A percentile compares a stretch with the other conserved stretches of the same genome.
phyloP scores from a whole-genome alignment of 1,140 invertebrate species.

The Anoplophora glabripennis region DNA sequence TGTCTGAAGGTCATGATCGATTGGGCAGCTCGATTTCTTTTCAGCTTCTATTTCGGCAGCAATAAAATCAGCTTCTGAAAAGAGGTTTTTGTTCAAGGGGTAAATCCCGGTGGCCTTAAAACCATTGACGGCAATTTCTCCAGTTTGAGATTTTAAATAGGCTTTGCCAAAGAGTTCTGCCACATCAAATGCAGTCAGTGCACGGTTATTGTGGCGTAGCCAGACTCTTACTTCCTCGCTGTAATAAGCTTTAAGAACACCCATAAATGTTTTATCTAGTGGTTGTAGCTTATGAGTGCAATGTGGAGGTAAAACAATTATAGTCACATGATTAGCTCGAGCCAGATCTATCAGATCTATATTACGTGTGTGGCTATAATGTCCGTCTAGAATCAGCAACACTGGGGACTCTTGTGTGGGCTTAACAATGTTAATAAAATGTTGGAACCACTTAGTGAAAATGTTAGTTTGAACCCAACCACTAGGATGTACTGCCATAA shows the following conservation, averaged over 20 bases:
- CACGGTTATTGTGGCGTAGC: neutral
- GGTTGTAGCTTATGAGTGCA: slow-evolving; percentile 39
- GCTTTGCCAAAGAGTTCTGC: slow-evolving; percentile 8
- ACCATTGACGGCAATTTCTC: slow-evolving; percentile 3
- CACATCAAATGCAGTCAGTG: slow-evolving; percentile 5
- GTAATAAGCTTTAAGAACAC: slow-evolving; percentile 20
- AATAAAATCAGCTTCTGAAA: slow-evolving; percentile 6
- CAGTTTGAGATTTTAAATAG: slow-evolving; percentile 5
- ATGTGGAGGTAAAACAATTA: slow-evolving; percentile 5
- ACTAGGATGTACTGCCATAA: slow-evolving; percentile 19
- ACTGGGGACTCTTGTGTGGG: slow-evolving; percentile 9
- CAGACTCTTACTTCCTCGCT: slow-evolving; percentile 9
- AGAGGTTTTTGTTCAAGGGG: slow-evolving; percentile 5
- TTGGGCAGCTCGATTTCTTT: neutral
- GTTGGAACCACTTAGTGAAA: slow-evolving; percentile 19
- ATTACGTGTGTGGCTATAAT: slow-evolving; percentile 21
- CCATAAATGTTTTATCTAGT: slow-evolving; percentile 41
- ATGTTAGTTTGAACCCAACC: slow-evolving; percentile 30
- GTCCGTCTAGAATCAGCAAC: slow-evolving; percentile 17
- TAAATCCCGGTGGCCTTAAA: slow-evolving; percentile 7
- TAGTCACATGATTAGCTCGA: slow-evolving; percentile 16
- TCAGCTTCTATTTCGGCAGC: slow-evolving; percentile 15
- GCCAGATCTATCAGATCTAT: slow-evolving; percentile 21
- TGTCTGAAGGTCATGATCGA: no score
- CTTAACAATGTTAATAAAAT: slow-evolving; percentile 22